These are phyloP conservation scores for Sinhomidia bicolor DNA, from an alignment of 2,888 invertebrate species.

Conservation along the genomic window DNA sequence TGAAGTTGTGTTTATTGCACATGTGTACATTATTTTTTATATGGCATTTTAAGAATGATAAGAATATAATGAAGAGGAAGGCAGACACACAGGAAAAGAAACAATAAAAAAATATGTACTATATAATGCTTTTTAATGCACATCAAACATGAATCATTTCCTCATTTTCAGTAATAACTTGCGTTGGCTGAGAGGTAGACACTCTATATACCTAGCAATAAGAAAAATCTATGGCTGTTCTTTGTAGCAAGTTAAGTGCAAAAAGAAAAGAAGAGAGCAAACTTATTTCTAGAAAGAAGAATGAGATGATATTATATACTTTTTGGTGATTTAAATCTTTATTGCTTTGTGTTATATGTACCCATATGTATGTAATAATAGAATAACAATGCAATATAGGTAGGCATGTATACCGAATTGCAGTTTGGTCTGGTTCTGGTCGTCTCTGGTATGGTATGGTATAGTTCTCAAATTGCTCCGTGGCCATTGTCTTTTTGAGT, in stretches of 20 bases:
- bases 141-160: slow-evolving; percentile 55
- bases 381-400: no score
- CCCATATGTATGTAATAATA: no score
- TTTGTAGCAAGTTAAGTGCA: background rate
- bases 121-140: slow-evolving; percentile 40
- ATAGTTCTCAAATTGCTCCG: background rate
- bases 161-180: slow-evolving; percentile 63
- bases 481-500: background rate
- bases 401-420: no score
- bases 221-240: background rate
- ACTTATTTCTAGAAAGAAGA: background rate
- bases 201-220: background rate
- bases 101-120: slow-evolving; percentile 3
- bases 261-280: slow-evolving; percentile 9
- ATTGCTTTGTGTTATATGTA: slow-evolving; percentile 17
- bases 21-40: background rate
- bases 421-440: no score
- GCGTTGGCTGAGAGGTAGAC: slow-evolving; percentile 6
- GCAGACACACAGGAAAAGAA: slow-evolving; percentile 36
- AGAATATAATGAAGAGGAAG: background rate
- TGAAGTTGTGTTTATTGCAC: no score
- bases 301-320: background rate
- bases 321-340: slow-evolving; percentile 63
- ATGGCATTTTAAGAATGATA: background rate
- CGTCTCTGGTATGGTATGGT: no score